Base-by-base conservation (phyloP, 1,140 invertebrate genomes). In the Liolophura sinensis region DNA sequence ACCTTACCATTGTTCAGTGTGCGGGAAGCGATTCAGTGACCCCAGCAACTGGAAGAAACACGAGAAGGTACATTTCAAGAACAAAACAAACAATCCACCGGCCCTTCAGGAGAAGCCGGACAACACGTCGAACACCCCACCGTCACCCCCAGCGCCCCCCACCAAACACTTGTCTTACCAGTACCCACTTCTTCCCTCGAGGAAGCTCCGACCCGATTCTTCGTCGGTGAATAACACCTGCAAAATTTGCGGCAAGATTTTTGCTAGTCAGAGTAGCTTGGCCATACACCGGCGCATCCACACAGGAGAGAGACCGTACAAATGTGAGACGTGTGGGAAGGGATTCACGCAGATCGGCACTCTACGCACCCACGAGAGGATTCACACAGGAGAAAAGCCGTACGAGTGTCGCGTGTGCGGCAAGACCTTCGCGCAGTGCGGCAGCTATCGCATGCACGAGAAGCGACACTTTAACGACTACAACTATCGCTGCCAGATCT, bases 41-140 rank as follows among this genome's bases (percentile, higher is more conserved):
- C 73, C 81, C 16, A 83, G 83, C 25, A 82, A 86, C 64, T 79
- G 86, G 70, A 83, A 83, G 64, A 82, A 83, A 55, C 86, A 87
- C 70, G 77, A 83, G 22, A 74, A 83, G 11, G 80, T 83, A 9
- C 85, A 86, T 40, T 40, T 40, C 31, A 40, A 40, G 31, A 40
- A 40, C 31, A 40, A 40, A 40, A 61, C 60, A 49, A 40, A 27
- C 20, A 49, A 61, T 20, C 48, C 56, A 63, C 31, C 31, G 66
- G 16, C 64, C 63, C 67, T 54, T 64, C 22, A 68, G 54, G 57
- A 49, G 18, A 57, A 59, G 22, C 48, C 27, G 22, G 54, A 49
- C 24, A 66, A 49, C 49, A 59, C 16, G 24, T 27, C 60, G n/a
- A 24, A 46, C 20, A 61, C 46, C 27, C 60, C 60, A 61, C 40